These are phyloP conservation scores for Onychostoma macrolepis DNA, from an alignment of 2,113 vertebrate species.

Conservation along the genomic window DNA sequence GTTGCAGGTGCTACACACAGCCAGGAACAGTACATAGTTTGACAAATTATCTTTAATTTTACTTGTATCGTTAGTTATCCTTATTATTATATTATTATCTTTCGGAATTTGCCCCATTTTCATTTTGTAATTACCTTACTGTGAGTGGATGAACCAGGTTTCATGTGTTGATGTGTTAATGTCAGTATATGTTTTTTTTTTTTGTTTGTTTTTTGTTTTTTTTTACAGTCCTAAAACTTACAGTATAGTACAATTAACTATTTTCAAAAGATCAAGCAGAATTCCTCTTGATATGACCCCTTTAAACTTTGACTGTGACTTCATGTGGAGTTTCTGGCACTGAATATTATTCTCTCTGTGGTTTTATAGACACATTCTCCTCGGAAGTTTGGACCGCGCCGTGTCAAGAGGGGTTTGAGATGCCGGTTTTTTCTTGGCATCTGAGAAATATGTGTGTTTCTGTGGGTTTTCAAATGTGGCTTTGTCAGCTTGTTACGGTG, in stretches of 20 bases:
- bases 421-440: constrained; percentile 3
- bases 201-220: too few species aligned
- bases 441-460: constrained; percentile 22
- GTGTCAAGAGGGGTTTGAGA: constrained; percentile 9
- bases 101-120: not conserved
- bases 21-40: not conserved
- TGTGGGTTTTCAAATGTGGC: constrained; percentile 37
- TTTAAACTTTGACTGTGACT: constrained; percentile 1
- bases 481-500: constrained; percentile 48
- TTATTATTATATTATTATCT: too few species aligned
- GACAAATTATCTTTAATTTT: not conserved
- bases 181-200: too few species aligned
- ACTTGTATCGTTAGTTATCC: not conserved
- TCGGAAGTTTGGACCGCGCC: not conserved
- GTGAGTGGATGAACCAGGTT: not conserved
- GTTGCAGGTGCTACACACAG: not conserved
- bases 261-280: constrained; percentile 12
- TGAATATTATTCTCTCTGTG: constrained; percentile 17
- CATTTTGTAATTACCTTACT: not conserved
- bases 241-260: not conserved
- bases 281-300: not conserved
- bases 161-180: not conserved
- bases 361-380: constrained; percentile 8
- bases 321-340: constrained; percentile 5
- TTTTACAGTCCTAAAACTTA: not conserved